Evolutionary conservation across 2,888 invertebrate genomes (phyloP), one percentile per base, ranked within the genome.

Genomic region (Eupithecia dodoneata): DNA sequence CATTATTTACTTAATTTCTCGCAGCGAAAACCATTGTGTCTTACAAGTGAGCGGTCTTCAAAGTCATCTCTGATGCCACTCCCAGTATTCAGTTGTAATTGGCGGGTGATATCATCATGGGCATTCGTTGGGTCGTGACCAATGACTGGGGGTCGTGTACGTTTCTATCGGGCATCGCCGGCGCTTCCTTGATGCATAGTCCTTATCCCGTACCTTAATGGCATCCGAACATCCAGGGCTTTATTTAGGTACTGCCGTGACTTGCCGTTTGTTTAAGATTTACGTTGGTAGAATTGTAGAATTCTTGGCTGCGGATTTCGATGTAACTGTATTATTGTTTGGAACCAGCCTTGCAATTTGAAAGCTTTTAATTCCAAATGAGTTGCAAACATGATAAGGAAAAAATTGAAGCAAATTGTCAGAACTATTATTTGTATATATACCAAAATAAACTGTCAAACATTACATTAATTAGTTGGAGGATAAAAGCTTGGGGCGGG

Each of bases 161-260:
- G 77, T 79, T 74, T 15, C 83, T 88, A 89, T 88, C 89, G 87
- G 84, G 76, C 89, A 90, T 90, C 90, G 87, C 18, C 81, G 83
- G 77, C 81, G 83, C 86, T 85, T 84, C 85, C 85, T 85, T 85
- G 85, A 86, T 84, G 81, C 84, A 87, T 85, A 79, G 79, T 78
- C 67, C 83, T 85, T 86, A 84, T 83, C 82, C 80, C 67, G 67
- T 49, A 55, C 59, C 76, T 74, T 69, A 72, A 80, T 78, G 73
- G 45, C 74, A 73, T 42, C 52, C 74, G 72, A 55, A n/a, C 65
- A 41, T 59, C 41, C 42, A 44, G 44, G 44, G 67, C 18, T n/a
- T 59, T 69, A 69, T 42, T 45, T 59, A 59, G 18, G n/a, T 42
- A 42, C 7, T 15, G 42, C 13, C 41, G 15, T 15, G 2, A 42